Evolutionary conservation across 2,113 vertebrate species (phyloP), one percentile per base, ranked within the genome.

Genomic region (Aegotheles bennettii): DNA sequence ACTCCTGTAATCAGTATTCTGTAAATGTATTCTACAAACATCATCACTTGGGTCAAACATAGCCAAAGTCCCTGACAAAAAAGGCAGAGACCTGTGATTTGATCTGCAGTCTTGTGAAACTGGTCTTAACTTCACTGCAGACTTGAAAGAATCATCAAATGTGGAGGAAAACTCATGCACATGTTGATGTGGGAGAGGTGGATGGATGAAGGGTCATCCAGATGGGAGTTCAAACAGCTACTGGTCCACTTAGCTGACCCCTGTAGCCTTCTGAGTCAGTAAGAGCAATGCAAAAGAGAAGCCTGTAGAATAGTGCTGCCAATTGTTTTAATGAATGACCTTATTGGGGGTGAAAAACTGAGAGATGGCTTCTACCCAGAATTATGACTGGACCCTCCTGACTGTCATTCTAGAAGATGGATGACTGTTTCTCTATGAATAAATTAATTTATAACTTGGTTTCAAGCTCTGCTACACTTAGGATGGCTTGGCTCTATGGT

Each of bases 141-240:
- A 53, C 16, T 47, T 78, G 51, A 51, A 90, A 84, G 47, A 12
- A 7, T 60, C 40, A 12, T 63, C 53, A 60, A 26, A 73, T 13
- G 8, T 21, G 36, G 45, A 85, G 57, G 45, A 75, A 75, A 42
- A 61, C 45, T 69, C 40, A 10, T 3, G 5, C 16, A 16, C 11
- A 29, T 3, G 2, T 60, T 35, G 33, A 47, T 0, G 0, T n/a
- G 40, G 43, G 33, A 61, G 45, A 74, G 29, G 16, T 42, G 29
- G 23, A n/a, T 42, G 29, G 23, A n/a, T 65, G 50, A 85, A 68
- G 6, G 26, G 40, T 83, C 3, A 1, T 64, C 31, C 53, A 45
- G 35, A 51, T 11, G 21, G 77, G 38, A 70, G 68, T 57, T 78
- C 50, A 74, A 42, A 74, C 18, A 51, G 35, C 68, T 80, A 13